phyloP scores from a whole-genome alignment of 2,888 invertebrate species.

The Lordiphosa fenestrarum region DNA sequence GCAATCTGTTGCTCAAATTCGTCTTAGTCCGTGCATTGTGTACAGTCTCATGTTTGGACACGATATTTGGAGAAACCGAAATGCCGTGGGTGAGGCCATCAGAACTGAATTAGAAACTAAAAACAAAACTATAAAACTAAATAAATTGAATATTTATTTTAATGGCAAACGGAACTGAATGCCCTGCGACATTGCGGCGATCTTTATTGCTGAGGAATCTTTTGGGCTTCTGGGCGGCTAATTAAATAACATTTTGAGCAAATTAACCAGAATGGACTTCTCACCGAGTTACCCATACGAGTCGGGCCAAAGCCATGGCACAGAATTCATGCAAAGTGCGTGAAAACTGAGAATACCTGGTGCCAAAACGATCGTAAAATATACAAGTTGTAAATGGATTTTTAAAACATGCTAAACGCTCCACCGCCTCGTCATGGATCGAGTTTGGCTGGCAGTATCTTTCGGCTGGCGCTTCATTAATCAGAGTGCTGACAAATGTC shows the following conservation, averaged over 20 bases:
- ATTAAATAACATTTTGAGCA: constrained; percentile 41
- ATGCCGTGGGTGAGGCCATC: constrained; percentile 43
- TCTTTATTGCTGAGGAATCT: constrained; percentile 24
- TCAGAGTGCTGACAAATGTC: constrained; percentile 48
- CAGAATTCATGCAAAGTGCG: constrained; percentile 23
- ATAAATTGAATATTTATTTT: constrained; percentile 24
- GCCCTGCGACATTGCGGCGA: constrained; percentile 34
- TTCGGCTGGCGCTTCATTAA: constrained; percentile 26
- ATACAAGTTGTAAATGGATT: constrained; percentile 52
- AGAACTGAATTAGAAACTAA: constrained; percentile 17
- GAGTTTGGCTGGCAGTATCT: constrained; percentile 23
- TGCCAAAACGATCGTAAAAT: constrained; percentile 47
- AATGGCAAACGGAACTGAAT: constrained; percentile 47
- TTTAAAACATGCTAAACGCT: constrained; percentile 34
- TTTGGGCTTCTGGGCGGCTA: constrained; percentile 19
- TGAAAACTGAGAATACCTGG: constrained; percentile 40
- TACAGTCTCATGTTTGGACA: constrained; percentile 7
- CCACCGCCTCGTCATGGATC: constrained; percentile 12
- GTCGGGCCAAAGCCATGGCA: constrained; percentile 8
- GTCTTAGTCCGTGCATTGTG: constrained; percentile 1
- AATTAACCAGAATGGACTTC: constrained; percentile 43
- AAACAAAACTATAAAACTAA: constrained; percentile 28
- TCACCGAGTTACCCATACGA: constrained; percentile 22
- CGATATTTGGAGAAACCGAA: background rate
- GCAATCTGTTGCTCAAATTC: constrained; percentile 6